Base-by-base conservation (phyloP, 2,113 vertebrate species). In the Chaetura pelagica region DNA sequence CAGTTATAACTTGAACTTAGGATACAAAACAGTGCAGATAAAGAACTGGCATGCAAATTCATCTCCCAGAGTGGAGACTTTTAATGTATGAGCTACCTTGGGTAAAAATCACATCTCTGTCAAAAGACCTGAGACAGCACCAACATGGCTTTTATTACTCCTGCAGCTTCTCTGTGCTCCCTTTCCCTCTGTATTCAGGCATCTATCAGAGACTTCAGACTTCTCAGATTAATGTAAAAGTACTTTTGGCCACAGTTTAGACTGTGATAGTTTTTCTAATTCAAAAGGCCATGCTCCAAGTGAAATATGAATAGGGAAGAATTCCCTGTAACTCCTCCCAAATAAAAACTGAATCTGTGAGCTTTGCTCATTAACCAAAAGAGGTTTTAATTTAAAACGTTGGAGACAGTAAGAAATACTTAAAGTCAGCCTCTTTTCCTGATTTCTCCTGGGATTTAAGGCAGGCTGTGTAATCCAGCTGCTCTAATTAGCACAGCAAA, bases 401-500 rank as follows among this genome's bases (percentile, higher is more conserved):
- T 68, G 48, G 69, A 81, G 54, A 87, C 61, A 69, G 74, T 63
- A 69, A 89, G 40, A 95, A 94, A 94, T 79, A 89, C 48, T 96
- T 79, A 83, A 82, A 91, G 35, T 51, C 67, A 96, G 59, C 42
- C 88, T 93, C 88, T 97, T 94, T 96, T 73, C 48, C 52, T 80
- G 79, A 90, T 97, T 96, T 93, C 96, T 96, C 79, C 46, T 26
- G 88, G 71, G 96, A 94, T 81, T 88, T 85, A 93, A 90, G 66
- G 77, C 86, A 93, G 67, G 23, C 68, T 96, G 74, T 86, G 82
- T 83, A 95, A 95, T 57, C 51, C 89, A 97, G 78, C 42, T 97
- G 92, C 81, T 97, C 86, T 97, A 97, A 96, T 97, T 97, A 97
- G 93, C 85, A 91, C 69, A 59, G 94, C 55, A 96, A 96, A 92